Percentiles rank a stretch among this genome's conserved stretches.
Evolutionary conservation across 2,888 invertebrate genomes (phyloP).

Genomic region (Gymnosoma rotundatum): DNA sequence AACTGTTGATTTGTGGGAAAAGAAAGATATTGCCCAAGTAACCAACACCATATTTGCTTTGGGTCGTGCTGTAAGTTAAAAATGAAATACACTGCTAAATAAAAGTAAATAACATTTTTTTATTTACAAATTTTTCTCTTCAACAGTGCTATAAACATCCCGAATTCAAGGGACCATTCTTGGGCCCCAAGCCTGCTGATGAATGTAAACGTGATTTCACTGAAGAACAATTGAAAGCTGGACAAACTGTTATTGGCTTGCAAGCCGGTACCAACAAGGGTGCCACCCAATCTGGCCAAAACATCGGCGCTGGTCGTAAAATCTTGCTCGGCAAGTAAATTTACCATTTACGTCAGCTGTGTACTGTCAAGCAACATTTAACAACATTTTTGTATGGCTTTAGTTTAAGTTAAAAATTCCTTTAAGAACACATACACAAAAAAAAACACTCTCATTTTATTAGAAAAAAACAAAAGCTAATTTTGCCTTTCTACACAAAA

Average conservation of each 20-base stretch:
- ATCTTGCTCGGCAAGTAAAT: conserved; percentile 94
- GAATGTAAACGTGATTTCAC: conserved; percentile 97
- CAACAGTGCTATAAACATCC: conserved; percentile 92
- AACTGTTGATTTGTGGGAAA: conserved; percentile 98
- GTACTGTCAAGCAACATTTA: not conserved
- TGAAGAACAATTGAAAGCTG: conserved; percentile 94
- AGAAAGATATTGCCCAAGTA: conserved; percentile 93
- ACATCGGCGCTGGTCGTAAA: conserved; percentile 94
- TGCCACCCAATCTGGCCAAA: conserved; percentile 95
- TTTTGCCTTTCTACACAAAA: conserved; percentile 18
- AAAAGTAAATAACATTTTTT: not conserved
- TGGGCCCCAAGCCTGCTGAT: conserved; percentile 97
- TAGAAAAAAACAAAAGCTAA: conserved; percentile 33
- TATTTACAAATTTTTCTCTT: not conserved
- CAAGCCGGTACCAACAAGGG: conserved; percentile 99
- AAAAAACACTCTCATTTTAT: conserved; percentile 37
- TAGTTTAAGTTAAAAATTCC: conserved; percentile 59
- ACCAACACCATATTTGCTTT: conserved; percentile 93
- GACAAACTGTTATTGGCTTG: conserved; percentile 94
- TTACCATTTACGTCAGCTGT: not conserved
- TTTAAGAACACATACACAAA: conserved; percentile 51
- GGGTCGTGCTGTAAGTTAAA: conserved; percentile 88
- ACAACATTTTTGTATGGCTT: conserved; percentile 53
- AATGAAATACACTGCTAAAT: not conserved
- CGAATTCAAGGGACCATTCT: conserved; percentile 92